A percentile compares a stretch with the other conserved stretches of the same genome.
phyloP scores from a whole-genome alignment of 2,797 vertebrate genomes.

The Pelobates cultripes region DNA sequence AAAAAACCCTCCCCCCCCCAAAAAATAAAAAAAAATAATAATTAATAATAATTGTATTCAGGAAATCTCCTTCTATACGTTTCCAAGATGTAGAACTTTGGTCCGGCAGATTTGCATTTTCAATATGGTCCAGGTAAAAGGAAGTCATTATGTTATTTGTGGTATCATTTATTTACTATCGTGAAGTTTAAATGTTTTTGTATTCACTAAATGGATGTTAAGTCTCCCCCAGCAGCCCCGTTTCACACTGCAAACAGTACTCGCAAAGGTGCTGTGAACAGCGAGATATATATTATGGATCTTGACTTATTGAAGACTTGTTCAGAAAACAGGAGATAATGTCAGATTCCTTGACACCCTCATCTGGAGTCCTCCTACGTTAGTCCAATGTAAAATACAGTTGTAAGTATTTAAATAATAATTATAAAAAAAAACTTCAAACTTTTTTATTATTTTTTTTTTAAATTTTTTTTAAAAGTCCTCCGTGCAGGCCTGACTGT shows the following conservation, averaged over 20 bases:
- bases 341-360: background rate
- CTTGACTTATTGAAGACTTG: background rate
- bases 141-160: conserved; percentile 60
- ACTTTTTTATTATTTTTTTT: no score
- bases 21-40: no score
- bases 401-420: background rate
- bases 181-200: conserved; percentile 13
- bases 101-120: conserved; percentile 41
- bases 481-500: conserved; percentile 44
- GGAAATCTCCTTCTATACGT: conserved; percentile 17
- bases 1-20: no score
- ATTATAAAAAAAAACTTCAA: background rate
- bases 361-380: conserved; percentile 1
- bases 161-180: conserved; percentile 28
- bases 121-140: conserved; percentile 68
- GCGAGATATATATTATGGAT: background rate
- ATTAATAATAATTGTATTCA: background rate
- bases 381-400: conserved; percentile 44
- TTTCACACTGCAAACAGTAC: background rate
- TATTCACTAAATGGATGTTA: conserved; percentile 53
- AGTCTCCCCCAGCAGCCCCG: background rate
- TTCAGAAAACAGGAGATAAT: background rate
- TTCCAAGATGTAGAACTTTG: conserved; percentile 43
- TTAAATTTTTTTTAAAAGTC: background rate
- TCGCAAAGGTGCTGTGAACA: background rate